phyloP scores from a whole-genome alignment of 2,797 vertebrate species.

The Simalia tracyae region DNA sequence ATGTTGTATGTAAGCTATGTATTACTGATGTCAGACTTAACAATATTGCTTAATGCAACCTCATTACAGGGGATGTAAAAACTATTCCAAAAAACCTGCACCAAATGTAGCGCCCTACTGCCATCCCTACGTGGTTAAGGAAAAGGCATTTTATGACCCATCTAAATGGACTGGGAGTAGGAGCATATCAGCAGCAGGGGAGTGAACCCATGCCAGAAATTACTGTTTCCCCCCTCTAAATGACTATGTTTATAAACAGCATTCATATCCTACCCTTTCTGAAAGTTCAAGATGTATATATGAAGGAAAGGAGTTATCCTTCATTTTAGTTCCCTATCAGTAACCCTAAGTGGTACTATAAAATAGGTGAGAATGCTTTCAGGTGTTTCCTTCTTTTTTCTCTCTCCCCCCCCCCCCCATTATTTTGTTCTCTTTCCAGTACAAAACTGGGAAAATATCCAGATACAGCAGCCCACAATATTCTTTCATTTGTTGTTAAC shows the following conservation, averaged over 20 bases:
- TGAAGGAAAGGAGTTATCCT: neutral
- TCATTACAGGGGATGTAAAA: too few species aligned
- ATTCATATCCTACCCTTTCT: neutral
- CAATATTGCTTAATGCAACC: too few species aligned
- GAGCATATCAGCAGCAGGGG: too few species aligned
- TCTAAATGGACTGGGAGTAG: too few species aligned
- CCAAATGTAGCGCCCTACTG: too few species aligned
- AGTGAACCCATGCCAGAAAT: too few species aligned
- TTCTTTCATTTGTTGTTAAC: neutral
- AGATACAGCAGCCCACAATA: neutral
- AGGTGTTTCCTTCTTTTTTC: neutral
- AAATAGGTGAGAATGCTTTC: neutral
- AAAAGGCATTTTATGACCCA: too few species aligned
- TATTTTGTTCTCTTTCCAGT: neutral
- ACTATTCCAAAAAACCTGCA: too few species aligned
- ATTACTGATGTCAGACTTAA: too few species aligned
- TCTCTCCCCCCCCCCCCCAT: neutral
- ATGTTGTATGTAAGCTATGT: too few species aligned
- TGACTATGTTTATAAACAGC: neutral
- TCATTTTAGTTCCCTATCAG: neutral
- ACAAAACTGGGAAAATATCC: neutral
- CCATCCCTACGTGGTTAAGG: too few species aligned
- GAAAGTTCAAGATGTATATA: neutral
- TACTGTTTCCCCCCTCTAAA: too few species aligned
- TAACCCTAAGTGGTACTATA: neutral